Evolutionary conservation across 2,113 vertebrate genomes (phyloP), one percentile per base, ranked within the genome.

Genomic region (Salvator merianae): DNA sequence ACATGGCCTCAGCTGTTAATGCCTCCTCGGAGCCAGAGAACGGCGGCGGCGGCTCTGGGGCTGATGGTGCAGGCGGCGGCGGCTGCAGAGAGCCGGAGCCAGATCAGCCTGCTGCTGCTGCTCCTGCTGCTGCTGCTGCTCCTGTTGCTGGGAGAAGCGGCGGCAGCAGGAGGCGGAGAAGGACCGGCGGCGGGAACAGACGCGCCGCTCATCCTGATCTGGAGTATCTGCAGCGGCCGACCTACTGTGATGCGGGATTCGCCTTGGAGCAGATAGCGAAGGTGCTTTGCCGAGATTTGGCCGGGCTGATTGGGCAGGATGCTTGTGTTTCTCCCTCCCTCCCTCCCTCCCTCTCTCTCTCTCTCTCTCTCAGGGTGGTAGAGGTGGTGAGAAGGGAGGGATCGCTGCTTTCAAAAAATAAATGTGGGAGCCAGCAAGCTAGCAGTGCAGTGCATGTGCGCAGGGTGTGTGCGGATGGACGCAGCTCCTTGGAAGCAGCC

Each of bases 1-100:
- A 97, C 97, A 99, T 99, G 98, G 98, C 98, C 96, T 98, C 98
- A 95, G 96, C 97, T 97, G 97, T 94, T 98, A 98, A 96, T 96
- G 96, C 93, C 87, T 95, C 94, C 87, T 95, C 95, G 92, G 97
- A 98, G 94, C 96, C 95, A 92, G 97, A 96, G 95, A 96, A 92
- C 93, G 94, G 88, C 86, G 65, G 90, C 85, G 95, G 95, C 93
- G 26, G 32, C 3, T 43, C 43, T 0, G 63, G 76, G 0, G 79
- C 43, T 0, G 66, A 53, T 0, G n/a, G n/a, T n/a, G n/a, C n/a
- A n/a, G 68, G 53, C 0, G 93, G 96, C 95, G 93, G 95, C 95
- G 95, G 95, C 94, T 96, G 96, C 95, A 92, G 96, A 94, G 96
- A 96, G 95, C 97, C 96, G 89, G 96, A 96, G 91, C 96, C n/a